Evolutionary conservation across 92 coral and sea anemone species (phyloP), one percentile per base, ranked within the genome.

Genomic region (Actinostola sp.): DNA sequence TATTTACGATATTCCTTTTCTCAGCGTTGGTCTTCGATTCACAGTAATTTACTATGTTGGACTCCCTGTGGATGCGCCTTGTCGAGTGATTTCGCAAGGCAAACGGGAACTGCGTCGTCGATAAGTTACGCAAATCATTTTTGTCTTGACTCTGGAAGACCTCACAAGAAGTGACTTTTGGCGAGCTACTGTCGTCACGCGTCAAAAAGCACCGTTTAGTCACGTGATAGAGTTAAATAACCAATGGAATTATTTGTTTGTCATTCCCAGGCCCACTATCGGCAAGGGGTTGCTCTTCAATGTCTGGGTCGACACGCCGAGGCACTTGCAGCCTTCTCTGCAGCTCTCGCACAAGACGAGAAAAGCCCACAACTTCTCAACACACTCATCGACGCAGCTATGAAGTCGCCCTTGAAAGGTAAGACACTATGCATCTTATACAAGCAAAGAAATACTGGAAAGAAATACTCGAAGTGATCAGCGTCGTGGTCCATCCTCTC

Each of bases 341-440:
- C 95, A 42, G 98, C 98, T 56, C 93, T 94, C 78, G 98, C 98
- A 81, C 95, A 94, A 79, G 98, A 94, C 71, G 97, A 88, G 58
- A 94, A 94, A 68, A 94, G 98, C 57, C 97, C 91, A 73, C 98
- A 94, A 75, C 80, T 94, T 61, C 86, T 94, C 67, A 83, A 80
- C 49, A 89, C 97, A 12, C 78, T 94, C 63, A 69, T 69, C 1
- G 98, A 91, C 30, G 94, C 97, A 27, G 95, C 98, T 7, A 80
- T 88, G 87, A 94, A 94, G 70, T 94, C 98, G 17, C 98, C 98
- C 1, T 81, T 94, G 52, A 91, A 85, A 88, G 90, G 98, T 94
- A 61, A 46, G 78, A 56, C n/a, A n/a, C n/a, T n/a, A n/a, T n/a
- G n/a, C n/a, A n/a, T n/a, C n/a, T n/a, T n/a, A n/a, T n/a, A n/a